Percentiles rank a stretch among this genome's conserved stretches.
phyloP scores from a whole-genome alignment of 2,888 invertebrate genomes.

The Drosophila recens region DNA sequence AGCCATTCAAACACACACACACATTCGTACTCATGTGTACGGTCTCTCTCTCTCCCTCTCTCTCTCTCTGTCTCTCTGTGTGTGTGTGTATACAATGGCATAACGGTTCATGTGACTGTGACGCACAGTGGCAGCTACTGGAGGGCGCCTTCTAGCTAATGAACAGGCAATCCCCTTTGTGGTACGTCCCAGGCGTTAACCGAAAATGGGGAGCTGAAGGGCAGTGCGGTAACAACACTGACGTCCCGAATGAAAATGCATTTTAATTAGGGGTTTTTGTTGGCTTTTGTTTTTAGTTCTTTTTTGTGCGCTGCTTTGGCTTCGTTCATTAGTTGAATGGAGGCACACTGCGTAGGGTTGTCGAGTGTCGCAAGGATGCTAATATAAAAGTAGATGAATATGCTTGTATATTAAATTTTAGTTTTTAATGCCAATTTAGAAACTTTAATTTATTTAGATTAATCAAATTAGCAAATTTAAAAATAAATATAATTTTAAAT shows the following conservation, averaged over 20 bases:
- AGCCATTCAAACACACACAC: conserved; percentile 70
- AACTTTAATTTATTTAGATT: too few species aligned
- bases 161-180: conserved; percentile 39
- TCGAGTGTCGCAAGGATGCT: conserved; percentile 24
- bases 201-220: conserved; percentile 10
- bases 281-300: conserved; percentile 75
- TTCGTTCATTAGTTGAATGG: conserved; percentile 74
- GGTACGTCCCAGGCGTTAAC: conserved; percentile 40
- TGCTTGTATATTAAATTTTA: too few species aligned
- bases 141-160: conserved; percentile 48
- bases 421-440: too few species aligned
- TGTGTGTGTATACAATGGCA: conserved; percentile 63
- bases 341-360: conserved; percentile 54
- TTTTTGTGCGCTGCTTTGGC: conserved; percentile 52
- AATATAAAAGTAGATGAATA: background rate
- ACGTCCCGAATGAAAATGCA: conserved; percentile 83
- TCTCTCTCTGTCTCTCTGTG: conserved; percentile 10
- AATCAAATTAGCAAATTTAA: too few species aligned
- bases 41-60: conserved; percentile 11
- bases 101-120: conserved; percentile 73
- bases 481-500: too few species aligned
- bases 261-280: conserved; percentile 84
- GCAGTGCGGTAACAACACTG: conserved; percentile 55
- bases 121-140: conserved; percentile 57
- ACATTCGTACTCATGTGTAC: conserved; percentile 31